Percentiles rank a stretch among this genome's conserved stretches.
Conservation (phyloP, 2,113 vertebrate species). For the Sigmodon hispidus region DNA sequence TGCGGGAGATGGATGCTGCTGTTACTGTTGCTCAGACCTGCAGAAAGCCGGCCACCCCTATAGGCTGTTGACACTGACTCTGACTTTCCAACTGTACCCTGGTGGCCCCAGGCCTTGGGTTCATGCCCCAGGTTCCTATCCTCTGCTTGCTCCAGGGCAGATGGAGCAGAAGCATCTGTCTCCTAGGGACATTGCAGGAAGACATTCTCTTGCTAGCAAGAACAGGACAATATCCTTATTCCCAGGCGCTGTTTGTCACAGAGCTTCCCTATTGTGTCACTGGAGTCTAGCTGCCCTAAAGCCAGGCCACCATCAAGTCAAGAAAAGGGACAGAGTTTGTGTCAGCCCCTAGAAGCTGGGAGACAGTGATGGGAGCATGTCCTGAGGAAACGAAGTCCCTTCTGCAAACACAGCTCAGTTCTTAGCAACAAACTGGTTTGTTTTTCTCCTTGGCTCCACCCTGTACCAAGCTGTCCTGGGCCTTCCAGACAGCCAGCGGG, state of each 20-base stretch:
- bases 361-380: background rate
- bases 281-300: background rate
- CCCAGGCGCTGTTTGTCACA: background rate
- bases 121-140: background rate
- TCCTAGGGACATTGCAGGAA: background rate
- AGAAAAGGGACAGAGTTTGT: constrained; percentile 14
- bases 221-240: background rate
- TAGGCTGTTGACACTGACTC: constrained; percentile 31
- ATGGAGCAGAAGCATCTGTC: background rate
- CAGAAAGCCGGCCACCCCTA: constrained; percentile 20
- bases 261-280: constrained; percentile 9
- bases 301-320: background rate
- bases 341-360: background rate
- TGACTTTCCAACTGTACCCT: constrained; percentile 56
- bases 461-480: background rate
- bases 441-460: background rate
- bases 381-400: constrained; percentile 35
- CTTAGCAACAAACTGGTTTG: constrained; percentile 38
- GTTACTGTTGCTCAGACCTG: background rate
- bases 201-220: background rate
- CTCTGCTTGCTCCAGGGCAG: background rate
- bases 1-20: background rate
- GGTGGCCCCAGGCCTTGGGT: constrained; percentile 48
- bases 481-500: background rate
- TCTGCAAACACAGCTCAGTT: background rate